phyloP scores from a whole-genome alignment of 2,113 vertebrate species.

The Corapipo altera region DNA sequence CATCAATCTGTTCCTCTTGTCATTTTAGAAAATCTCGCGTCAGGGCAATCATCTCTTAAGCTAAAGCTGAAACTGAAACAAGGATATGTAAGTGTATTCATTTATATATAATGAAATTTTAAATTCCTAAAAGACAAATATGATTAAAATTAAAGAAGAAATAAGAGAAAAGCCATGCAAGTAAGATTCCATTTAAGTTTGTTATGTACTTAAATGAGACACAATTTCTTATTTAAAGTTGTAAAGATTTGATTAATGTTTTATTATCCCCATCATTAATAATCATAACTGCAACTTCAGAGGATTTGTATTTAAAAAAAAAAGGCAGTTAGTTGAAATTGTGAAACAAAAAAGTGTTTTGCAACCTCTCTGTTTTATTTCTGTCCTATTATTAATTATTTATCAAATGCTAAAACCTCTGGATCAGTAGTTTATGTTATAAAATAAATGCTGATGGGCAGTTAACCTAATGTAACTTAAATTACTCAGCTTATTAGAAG shows the following conservation, averaged over 20 bases:
- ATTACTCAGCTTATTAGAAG: slow-evolving; percentile 69
- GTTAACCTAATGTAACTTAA: slow-evolving; percentile 67
- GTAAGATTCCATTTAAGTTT: slow-evolving; percentile 27
- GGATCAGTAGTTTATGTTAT: slow-evolving; percentile 64
- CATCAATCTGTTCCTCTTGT: neutral
- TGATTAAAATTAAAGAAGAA: slow-evolving; percentile 50
- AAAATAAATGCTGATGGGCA: slow-evolving; percentile 57
- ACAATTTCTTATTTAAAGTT: slow-evolving; percentile 38
- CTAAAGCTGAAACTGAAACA: neutral
- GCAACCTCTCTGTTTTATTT: slow-evolving; percentile 66
- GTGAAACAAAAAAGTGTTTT: neutral
- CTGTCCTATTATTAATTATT: slow-evolving; percentile 76
- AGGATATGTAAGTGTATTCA: neutral
- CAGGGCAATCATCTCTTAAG: neutral
- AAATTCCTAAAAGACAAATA: slow-evolving; percentile 50
- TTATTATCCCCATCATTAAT: slow-evolving; percentile 42
- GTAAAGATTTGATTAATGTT: slow-evolving; percentile 56
- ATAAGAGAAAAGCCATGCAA: neutral
- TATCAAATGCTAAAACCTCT: slow-evolving; percentile 60
- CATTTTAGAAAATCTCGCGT: neutral
- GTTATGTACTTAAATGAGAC: slow-evolving; percentile 38
- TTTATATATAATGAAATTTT: slow-evolving; percentile 46
- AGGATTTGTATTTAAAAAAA: neutral
- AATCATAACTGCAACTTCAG: slow-evolving; percentile 13
- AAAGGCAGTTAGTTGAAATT: neutral